These are phyloP conservation scores for Sphaerophoria rueppellii DNA, from an alignment of 2,888 invertebrate genomes.

Conservation along the genomic window DNA sequence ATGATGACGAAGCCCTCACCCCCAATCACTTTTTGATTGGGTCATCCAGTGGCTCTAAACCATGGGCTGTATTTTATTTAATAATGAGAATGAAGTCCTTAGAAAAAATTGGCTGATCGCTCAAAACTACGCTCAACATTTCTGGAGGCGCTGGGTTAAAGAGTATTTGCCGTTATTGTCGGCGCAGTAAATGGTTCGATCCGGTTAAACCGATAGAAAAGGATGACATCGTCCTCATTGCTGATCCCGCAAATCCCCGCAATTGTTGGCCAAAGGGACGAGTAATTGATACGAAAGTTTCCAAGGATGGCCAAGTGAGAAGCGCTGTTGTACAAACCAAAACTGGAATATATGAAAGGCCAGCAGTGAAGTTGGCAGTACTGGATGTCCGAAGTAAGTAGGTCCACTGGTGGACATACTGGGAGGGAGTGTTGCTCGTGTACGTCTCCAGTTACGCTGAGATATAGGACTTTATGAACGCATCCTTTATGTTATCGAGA, in stretches of 20 bases:
- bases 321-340: not conserved
- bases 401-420: conserved; percentile 1
- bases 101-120: not conserved
- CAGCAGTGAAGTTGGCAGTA: conserved; percentile 13
- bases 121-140: conserved; percentile 51
- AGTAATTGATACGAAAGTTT: conserved; percentile 37
- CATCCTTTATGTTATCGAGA: no score
- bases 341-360: conserved; percentile 10
- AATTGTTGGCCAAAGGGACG: no score
- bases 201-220: conserved; percentile 38
- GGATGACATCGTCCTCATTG: conserved; percentile 58
- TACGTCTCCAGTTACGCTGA: no score
- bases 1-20: conserved; percentile 65
- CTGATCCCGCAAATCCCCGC: conserved; percentile 46
- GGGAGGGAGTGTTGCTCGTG: not conserved
- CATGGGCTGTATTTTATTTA: not conserved
- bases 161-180: no score
- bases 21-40: conserved; percentile 73
- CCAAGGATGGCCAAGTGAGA: conserved; percentile 47
- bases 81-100: no score
- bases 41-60: conserved; percentile 34
- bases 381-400: conserved; percentile 9
- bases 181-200: no score
- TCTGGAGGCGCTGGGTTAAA: conserved; percentile 62
- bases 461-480: no score